phyloP scores from a whole-genome alignment of 2,888 invertebrate species.

The Caenorhabditis japonica region DNA sequence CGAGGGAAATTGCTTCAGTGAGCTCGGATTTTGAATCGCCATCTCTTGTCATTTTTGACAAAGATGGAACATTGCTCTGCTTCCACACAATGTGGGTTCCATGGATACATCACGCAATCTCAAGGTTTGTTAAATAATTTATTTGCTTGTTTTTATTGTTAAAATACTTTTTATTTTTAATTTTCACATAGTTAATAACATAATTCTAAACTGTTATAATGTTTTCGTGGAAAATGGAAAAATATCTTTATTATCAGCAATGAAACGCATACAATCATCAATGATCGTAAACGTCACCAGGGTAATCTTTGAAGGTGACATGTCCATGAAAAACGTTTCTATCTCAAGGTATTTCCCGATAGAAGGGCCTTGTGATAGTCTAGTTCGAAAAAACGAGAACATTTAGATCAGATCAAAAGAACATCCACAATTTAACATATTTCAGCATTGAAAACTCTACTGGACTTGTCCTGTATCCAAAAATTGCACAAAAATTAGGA shows the following conservation, averaged over 20 bases:
- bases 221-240: conserved; percentile 35
- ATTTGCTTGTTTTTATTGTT: too few relatives aligned
- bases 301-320: conserved; percentile 30
- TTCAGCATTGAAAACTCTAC: conserved; percentile 48
- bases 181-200: too few relatives aligned
- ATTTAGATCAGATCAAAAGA: neutral
- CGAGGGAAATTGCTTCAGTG: conserved; percentile 30
- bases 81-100: conserved; percentile 80
- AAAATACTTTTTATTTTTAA: too few relatives aligned
- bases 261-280: conserved; percentile 14
- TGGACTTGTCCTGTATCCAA: conserved; percentile 32
- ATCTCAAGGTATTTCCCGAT: conserved; percentile 44
- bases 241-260: too few relatives aligned
- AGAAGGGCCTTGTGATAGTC: conserved; percentile 10
- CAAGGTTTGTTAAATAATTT: conserved; percentile 17
- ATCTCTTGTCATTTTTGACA: conserved; percentile 79
- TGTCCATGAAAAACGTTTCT: conserved; percentile 29
- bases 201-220: conserved; percentile 6
- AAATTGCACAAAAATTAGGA: conserved; percentile 55
- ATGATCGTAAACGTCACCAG: conserved; percentile 32
- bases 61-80: conserved; percentile 79
- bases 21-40: conserved; percentile 27
- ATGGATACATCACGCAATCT: conserved; percentile 77
- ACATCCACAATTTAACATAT: neutral
- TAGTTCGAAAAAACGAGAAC: too few relatives aligned